phyloP scores from a whole-genome alignment of 1,140 invertebrate genomes.

The Eriocheir sinensis region DNA sequence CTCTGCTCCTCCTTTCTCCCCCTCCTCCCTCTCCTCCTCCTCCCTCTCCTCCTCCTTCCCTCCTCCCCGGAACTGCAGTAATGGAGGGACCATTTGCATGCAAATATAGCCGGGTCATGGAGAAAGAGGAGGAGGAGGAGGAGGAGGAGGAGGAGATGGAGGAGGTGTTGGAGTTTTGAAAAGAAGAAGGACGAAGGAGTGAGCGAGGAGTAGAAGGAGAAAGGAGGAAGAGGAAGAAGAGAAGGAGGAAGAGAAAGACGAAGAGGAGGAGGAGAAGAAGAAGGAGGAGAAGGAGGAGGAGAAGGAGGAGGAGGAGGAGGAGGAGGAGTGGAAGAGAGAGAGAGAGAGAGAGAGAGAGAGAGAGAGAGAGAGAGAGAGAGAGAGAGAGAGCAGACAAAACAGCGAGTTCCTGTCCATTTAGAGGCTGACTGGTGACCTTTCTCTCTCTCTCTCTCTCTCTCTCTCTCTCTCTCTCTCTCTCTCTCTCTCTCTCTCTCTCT shows the following conservation, averaged over 20 bases:
- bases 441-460: constrained; percentile 39
- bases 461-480: not conserved
- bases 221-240: not conserved
- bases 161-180: no score
- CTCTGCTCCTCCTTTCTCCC: not conserved
- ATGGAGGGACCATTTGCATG: constrained; percentile 4
- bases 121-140: not conserved
- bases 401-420: not conserved
- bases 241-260: not conserved
- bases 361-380: constrained; percentile 13
- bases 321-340: not conserved
- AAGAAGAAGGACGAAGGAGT: not conserved
- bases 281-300: not conserved
- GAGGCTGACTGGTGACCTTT: not conserved
- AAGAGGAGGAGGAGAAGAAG: not conserved
- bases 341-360: not conserved
- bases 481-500: not conserved
- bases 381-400: not conserved
- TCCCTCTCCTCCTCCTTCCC: not conserved
- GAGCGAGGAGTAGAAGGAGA: not conserved
- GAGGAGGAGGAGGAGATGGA: not conserved
- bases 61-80: constrained; percentile 8
- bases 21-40: not conserved
- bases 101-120: not conserved
- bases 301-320: constrained; percentile 6